Evolutionary conservation across 2,888 invertebrate species (phyloP), one percentile per base, ranked within the genome.

Genomic region (Falcaria lacertinaria): DNA sequence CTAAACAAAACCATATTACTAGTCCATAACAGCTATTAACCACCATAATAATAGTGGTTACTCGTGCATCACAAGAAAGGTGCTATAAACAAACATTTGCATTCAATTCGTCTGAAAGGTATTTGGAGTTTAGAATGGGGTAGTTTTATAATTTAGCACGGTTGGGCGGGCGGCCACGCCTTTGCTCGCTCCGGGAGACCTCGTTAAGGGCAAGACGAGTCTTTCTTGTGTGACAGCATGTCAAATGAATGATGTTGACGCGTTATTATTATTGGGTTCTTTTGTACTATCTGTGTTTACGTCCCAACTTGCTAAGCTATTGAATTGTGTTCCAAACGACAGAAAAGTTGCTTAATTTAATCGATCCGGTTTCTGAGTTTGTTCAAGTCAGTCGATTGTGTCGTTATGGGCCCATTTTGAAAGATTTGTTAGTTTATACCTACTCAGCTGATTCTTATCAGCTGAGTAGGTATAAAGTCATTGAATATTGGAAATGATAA

Each of bases 161-260:
- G 68, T 72, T 74, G 73, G 81, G 82, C 82, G 82, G 69, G 54
- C 51, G 65, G 73, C 45, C 69, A 70, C 81, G 80, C 82, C 82
- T 54, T 52, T 63, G 43, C 59, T 56, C 53, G 65, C 50, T 62
- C 54, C 75, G 64, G 80, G 82, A 69, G 66, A 65, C 64, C 77
- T 73, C 64, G 69, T 79, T 82, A 80, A 69, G 60, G 67, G 61
- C 45, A 48, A 54, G 54, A 57, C 52, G 47, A 41, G 50, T 52
- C 44, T 48, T 54, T 51, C 49, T 41, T 46, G 35, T 43, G 41
- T 48, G 57, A 57, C 58, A 53, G 52, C 50, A 52, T 57, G 60
- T 57, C 62, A 60, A 44, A 50, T 44, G 47, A 44, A 28, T 42
- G 38, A 39, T 41, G 32, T 43, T 28, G 28, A 11, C 28, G 11